phyloP scores from a whole-genome alignment of 2,797 vertebrate species.

The Diplodus sargus region DNA sequence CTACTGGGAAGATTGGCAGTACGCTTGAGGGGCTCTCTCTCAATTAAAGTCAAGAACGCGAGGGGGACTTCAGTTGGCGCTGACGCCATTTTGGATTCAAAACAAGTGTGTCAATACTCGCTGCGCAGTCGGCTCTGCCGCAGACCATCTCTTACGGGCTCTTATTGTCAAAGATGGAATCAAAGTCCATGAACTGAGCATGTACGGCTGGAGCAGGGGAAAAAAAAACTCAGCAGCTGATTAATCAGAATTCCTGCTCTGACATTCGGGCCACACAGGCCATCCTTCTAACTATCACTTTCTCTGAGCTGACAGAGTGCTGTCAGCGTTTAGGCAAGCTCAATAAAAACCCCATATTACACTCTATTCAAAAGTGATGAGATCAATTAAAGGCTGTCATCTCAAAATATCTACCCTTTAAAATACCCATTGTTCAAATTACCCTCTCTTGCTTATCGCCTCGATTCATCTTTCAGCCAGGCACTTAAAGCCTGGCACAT shows the following conservation, averaged over 20 bases:
- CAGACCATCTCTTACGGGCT: constrained; percentile 29
- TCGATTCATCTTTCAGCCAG: constrained; percentile 62
- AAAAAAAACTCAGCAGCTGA: not conserved
- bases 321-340: constrained; percentile 56
- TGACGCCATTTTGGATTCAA: constrained; percentile 52
- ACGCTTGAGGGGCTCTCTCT: constrained; percentile 52
- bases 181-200: constrained; percentile 22
- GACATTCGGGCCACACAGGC: constrained; percentile 29
- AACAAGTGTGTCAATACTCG: constrained; percentile 43
- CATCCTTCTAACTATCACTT: constrained; percentile 28
- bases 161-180: constrained; percentile 26
- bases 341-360: constrained; percentile 50
- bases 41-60: constrained; percentile 65
- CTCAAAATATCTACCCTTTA: constrained; percentile 55
- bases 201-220: not conserved
- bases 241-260: constrained; percentile 27
- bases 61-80: constrained; percentile 33
- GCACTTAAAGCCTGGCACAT: constrained; percentile 60
- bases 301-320: constrained; percentile 38
- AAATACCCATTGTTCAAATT: constrained; percentile 64
- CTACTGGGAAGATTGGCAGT: constrained; percentile 54
- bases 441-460: constrained; percentile 48
- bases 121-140: constrained; percentile 13
- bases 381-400: constrained; percentile 71
- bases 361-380: constrained; percentile 64